A percentile compares a stretch with the other conserved stretches of the same genome.
Evolutionary conservation across 2,113 vertebrate species (phyloP).

Genomic region (Aegotheles bennettii): DNA sequence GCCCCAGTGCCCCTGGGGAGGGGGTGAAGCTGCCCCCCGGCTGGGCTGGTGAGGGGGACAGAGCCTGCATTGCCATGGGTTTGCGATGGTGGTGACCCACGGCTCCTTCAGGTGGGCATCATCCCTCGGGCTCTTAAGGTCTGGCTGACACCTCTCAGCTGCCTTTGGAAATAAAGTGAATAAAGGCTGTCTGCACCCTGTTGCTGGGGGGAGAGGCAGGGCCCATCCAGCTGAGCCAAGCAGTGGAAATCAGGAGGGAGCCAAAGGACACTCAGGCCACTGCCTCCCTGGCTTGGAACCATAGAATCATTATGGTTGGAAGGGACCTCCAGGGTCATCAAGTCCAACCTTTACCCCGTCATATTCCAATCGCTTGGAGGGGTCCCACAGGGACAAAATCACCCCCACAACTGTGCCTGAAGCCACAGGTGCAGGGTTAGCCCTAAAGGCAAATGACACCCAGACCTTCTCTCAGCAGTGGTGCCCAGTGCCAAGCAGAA

Average conservation of each 20-base stretch:
- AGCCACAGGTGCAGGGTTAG: not conserved
- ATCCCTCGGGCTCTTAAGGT: accelerated
- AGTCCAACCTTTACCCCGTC: too few relatives aligned
- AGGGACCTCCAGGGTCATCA: too few relatives aligned
- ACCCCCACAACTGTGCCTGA: accelerated
- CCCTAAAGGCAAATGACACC: not conserved
- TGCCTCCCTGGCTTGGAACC: not conserved
- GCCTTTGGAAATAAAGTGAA: not conserved
- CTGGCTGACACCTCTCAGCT: not conserved
- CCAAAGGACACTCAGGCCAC: not conserved
- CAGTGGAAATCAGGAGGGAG: not conserved
- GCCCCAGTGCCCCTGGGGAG: not conserved
- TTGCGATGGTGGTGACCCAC: too few relatives aligned
- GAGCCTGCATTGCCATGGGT: too few relatives aligned
- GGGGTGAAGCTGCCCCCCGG: not conserved
- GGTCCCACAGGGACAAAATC: not conserved
- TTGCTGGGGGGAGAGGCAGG: not conserved
- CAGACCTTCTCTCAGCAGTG: not conserved
- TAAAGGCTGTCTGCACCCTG: accelerated
- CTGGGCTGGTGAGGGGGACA: too few relatives aligned
- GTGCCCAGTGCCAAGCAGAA: not conserved
- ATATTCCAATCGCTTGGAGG: too few relatives aligned
- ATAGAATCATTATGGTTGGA: too few relatives aligned
- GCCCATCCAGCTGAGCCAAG: not conserved
- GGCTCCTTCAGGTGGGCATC: accelerated